Conservation (phyloP, 2,888 invertebrate genomes). For the Epiblema foenella region DNA sequence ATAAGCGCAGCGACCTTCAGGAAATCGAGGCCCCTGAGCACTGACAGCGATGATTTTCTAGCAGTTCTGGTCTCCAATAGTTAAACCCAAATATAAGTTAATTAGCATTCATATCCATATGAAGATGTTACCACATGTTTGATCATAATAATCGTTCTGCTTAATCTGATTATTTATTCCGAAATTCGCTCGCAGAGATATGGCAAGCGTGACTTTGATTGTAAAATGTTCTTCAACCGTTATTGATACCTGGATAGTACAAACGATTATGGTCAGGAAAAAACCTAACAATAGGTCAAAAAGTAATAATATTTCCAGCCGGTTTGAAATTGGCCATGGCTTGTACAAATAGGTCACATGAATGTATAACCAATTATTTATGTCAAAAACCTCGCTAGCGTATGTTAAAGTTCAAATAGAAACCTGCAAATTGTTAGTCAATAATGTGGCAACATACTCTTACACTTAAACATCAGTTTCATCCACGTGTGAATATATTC, state of each 20-base stretch:
- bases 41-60: slow-evolving; percentile 65
- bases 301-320: no score
- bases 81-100: slow-evolving; percentile 11
- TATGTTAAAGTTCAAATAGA: slow-evolving; percentile 24
- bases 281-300: no score
- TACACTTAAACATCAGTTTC: slow-evolving; percentile 26
- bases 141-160: no score
- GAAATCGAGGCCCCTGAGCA: slow-evolving; percentile 52
- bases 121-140: background rate
- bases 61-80: slow-evolving; percentile 71
- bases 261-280: no score
- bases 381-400: background rate
- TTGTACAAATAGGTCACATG: background rate
- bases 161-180: no score
- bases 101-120: background rate
- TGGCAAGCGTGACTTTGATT: no score
- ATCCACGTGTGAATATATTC: slow-evolving; percentile 12
- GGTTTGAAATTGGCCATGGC: background rate
- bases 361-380: background rate
- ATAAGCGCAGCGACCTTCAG: slow-evolving; percentile 68
- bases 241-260: no score
- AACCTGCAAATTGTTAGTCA: slow-evolving; percentile 27
- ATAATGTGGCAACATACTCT: slow-evolving; percentile 20
- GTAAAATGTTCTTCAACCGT: no score
- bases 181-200: no score